These are phyloP conservation scores for Julus scanicus DNA, from an alignment of 2,888 invertebrate species.

Conservation along the genomic window DNA sequence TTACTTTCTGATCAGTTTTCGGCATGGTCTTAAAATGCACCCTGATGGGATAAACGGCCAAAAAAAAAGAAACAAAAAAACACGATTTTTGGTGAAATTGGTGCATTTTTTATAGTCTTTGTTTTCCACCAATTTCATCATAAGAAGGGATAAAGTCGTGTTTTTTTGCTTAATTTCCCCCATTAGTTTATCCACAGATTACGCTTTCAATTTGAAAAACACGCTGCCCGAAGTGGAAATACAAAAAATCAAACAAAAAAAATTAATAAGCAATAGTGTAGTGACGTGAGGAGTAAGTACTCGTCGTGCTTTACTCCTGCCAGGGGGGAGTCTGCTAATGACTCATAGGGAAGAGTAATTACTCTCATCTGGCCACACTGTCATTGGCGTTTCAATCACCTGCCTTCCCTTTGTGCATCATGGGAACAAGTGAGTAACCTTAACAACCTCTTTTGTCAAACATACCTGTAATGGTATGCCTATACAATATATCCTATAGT, in stretches of 20 bases:
- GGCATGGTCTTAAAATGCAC: background rate
- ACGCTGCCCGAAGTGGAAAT: background rate
- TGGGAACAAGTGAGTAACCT: too few relatives aligned
- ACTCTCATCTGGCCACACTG: conserved; percentile 18
- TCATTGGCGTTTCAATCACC: conserved; percentile 5
- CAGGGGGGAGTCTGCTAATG: conserved; percentile 16
- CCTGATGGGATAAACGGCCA: background rate
- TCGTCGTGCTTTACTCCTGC: background rate
- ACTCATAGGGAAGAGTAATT: background rate
- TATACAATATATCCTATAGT: too few relatives aligned
- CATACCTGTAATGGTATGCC: too few relatives aligned
- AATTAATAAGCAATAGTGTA: conserved; percentile 4
- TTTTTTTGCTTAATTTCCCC: background rate
- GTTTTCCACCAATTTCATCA: background rate
- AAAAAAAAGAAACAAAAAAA: background rate
- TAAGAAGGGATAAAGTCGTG: background rate
- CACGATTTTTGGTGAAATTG: background rate
- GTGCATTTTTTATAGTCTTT: background rate
- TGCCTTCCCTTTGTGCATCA: background rate
- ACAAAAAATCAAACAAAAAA: background rate
- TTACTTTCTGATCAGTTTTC: conserved; percentile 27
- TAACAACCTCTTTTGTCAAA: too few relatives aligned
- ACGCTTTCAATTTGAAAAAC: conserved; percentile 29
- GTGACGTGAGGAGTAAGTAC: background rate
- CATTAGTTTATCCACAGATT: conserved; percentile 15